Evolutionary conservation across 2,113 vertebrate species (phyloP).

Genomic region (Glareola pratincola): DNA sequence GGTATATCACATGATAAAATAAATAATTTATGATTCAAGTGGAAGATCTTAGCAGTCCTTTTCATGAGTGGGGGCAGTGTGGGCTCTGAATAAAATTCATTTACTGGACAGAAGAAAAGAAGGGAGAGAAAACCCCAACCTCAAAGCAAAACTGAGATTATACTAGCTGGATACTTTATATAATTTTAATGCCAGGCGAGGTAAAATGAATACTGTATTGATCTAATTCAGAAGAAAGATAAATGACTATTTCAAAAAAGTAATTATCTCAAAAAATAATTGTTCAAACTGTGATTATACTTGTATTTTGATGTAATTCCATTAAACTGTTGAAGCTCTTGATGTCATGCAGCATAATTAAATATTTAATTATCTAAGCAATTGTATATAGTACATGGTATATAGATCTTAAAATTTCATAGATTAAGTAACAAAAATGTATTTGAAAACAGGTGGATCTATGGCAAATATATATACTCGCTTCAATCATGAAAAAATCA

Average conservation of each 20-base stretch:
- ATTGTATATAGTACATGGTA: neutral
- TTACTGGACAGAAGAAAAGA: neutral
- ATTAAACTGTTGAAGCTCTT: neutral
- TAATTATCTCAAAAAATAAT: neutral
- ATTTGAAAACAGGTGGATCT: neutral
- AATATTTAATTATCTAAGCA: neutral
- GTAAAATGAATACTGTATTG: neutral
- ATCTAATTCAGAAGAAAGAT: neutral
- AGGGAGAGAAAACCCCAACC: neutral
- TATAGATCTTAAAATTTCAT: neutral
- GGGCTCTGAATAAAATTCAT: neutral
- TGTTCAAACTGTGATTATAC: neutral
- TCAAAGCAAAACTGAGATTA: neutral
- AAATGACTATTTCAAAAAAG: neutral
- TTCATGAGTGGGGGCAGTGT: neutral
- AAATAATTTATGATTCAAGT: neutral
- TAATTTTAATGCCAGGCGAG: neutral
- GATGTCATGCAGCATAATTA: neutral
- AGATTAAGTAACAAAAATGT: neutral
- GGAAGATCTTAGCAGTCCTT: neutral
- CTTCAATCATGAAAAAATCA: neutral
- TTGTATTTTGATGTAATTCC: neutral
- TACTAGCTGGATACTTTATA: neutral
- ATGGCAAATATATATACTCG: neutral
- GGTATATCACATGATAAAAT: neutral